Evolutionary conservation across 2,113 vertebrate species (phyloP).

Genomic region (Etheostoma spectabile): DNA sequence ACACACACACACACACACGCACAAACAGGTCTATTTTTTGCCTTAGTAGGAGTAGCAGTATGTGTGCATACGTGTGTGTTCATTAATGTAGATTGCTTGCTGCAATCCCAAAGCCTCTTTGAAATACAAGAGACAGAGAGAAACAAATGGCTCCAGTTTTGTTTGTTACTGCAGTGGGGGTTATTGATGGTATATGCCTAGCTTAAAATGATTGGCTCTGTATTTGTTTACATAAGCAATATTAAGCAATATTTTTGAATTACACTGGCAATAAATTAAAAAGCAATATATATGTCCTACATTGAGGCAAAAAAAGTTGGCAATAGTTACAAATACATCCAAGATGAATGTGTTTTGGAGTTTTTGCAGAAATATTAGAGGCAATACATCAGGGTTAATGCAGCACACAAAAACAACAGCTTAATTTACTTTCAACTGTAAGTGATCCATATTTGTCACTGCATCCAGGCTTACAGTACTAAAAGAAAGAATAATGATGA

Average conservation of each 20-base stretch:
- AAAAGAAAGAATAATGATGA: slow-evolving; percentile 38
- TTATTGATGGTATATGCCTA: slow-evolving; percentile 61
- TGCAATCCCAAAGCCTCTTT: slow-evolving; percentile 4
- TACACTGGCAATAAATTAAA: slow-evolving; percentile 68
- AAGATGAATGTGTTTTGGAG: slow-evolving; percentile 73
- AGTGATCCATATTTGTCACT: slow-evolving; percentile 57
- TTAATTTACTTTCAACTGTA: slow-evolving; percentile 63
- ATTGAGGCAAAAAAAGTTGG: slow-evolving; percentile 28
- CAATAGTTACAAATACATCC: slow-evolving; percentile 39
- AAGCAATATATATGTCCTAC: slow-evolving; percentile 68
- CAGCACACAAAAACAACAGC: slow-evolving; percentile 64
- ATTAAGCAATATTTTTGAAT: slow-evolving; percentile 45
- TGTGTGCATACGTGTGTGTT: neutral
- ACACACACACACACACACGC: slow-evolving; percentile 13
- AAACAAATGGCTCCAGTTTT: slow-evolving; percentile 39
- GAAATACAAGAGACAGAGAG: slow-evolving; percentile 34
- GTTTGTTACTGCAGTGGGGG: slow-evolving; percentile 8
- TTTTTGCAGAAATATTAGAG: slow-evolving; percentile 70
- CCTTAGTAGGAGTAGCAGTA: neutral
- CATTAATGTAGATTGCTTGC: slow-evolving; percentile 12
- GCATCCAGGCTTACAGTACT: slow-evolving; percentile 22
- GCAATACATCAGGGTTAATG: slow-evolving; percentile 77
- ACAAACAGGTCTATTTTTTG: slow-evolving; percentile 12
- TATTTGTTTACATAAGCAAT: slow-evolving; percentile 67
- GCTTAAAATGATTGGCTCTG: slow-evolving; percentile 45